Evolutionary conservation across 2,113 vertebrate species (phyloP).

Genomic region (Notarius quadriscutis): DNA sequence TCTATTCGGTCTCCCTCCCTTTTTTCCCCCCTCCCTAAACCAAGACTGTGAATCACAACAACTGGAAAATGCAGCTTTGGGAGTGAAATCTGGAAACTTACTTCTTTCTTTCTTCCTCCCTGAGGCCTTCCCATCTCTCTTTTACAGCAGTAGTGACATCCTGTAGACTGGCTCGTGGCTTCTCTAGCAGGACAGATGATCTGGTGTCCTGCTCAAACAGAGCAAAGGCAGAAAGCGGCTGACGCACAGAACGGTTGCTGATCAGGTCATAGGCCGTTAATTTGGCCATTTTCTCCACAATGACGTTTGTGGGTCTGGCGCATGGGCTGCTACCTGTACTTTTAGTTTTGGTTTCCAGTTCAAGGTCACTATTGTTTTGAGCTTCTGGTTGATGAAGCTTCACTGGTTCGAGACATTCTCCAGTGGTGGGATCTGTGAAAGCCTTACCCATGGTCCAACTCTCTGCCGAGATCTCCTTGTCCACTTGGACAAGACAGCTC

Average conservation of each 20-base stretch:
- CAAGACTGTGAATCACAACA: constrained; percentile 71
- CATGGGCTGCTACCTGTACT: constrained; percentile 54
- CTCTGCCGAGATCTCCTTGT: constrained; percentile 71
- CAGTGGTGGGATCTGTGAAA: constrained; percentile 64
- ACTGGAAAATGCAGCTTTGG: constrained; percentile 71
- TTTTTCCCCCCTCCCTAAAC: constrained; percentile 38
- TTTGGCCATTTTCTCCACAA: constrained; percentile 79
- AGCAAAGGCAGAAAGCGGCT: constrained; percentile 79
- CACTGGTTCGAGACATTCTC: constrained; percentile 81
- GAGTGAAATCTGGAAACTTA: constrained; percentile 82
- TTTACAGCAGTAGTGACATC: constrained; percentile 75
- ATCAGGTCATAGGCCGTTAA: constrained; percentile 89
- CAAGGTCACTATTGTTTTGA: not conserved
- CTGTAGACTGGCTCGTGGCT: constrained; percentile 75
- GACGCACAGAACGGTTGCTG: constrained; percentile 77
- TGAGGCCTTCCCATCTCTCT: constrained; percentile 85
- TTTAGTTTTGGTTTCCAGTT: constrained; percentile 48
- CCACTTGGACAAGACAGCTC: constrained; percentile 31
- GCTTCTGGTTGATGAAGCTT: constrained; percentile 70
- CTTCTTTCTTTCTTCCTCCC: constrained; percentile 83
- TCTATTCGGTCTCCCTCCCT: constrained; percentile 45
- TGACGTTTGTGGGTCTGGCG: constrained; percentile 72
- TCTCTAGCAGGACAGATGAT: constrained; percentile 76
- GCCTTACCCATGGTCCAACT: constrained; percentile 84
- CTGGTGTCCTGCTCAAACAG: constrained; percentile 83